These are phyloP conservation scores for Archilochus colubris DNA, from an alignment of 2,113 vertebrate species.

Conservation along the genomic window DNA sequence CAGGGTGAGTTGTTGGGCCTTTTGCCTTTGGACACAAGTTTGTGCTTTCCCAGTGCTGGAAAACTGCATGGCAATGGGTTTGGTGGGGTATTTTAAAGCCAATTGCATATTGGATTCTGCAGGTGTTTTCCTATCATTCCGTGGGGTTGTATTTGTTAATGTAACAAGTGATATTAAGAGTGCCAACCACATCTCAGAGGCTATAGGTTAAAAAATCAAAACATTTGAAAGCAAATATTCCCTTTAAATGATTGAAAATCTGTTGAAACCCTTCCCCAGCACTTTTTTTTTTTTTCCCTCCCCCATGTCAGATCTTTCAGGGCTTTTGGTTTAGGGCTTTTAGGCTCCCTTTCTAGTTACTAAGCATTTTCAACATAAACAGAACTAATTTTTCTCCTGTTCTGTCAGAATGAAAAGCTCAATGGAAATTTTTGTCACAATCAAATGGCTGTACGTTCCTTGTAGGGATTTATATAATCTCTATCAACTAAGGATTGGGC, in stretches of 20 bases:
- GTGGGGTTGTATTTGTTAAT: not conserved
- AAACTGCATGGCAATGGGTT: not conserved
- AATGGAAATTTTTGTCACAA: not conserved
- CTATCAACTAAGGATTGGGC: not conserved
- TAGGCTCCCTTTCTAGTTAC: not conserved
- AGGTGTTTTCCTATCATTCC: not conserved
- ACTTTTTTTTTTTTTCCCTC: not conserved
- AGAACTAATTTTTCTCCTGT: not conserved
- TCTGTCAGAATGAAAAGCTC: not conserved
- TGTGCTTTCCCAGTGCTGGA: not conserved
- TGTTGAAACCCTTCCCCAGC: not conserved
- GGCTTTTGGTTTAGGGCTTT: not conserved
- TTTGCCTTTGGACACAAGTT: not conserved
- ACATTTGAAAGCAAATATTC: fast-evolving
- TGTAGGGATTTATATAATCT: not conserved
- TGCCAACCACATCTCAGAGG: not conserved
- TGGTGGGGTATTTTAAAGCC: not conserved
- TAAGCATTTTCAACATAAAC: not conserved
- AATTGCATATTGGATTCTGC: not conserved
- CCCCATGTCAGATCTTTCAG: not conserved
- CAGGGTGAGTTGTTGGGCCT: not conserved
- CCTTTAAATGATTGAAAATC: not conserved
- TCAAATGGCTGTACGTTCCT: not conserved
- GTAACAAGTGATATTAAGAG: not conserved
- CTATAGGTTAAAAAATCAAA: not conserved